phyloP scores from a whole-genome alignment of 2,113 vertebrate species.

The Pachycephala philippinensis region DNA sequence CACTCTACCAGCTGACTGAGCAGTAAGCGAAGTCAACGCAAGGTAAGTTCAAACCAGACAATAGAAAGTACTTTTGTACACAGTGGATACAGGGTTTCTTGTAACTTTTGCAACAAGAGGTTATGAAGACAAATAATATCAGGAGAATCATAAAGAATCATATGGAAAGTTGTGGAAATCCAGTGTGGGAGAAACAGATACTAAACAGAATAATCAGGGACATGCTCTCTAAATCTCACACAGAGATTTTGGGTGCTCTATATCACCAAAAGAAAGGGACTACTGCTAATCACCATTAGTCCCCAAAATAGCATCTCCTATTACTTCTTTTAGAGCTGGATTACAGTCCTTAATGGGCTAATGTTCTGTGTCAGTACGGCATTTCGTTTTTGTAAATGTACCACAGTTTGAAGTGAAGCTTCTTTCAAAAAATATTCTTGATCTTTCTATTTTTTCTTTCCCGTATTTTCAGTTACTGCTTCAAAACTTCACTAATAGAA shows the following conservation, averaged over 20 bases:
- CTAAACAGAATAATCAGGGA: background rate
- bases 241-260: background rate
- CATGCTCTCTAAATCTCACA: background rate
- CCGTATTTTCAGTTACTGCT: background rate
- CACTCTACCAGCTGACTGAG: background rate
- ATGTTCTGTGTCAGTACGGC: background rate
- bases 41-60: background rate
- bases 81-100: background rate
- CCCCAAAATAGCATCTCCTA: background rate
- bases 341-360: background rate
- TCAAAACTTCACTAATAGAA: background rate
- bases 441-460: background rate
- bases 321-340: background rate
- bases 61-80: background rate
- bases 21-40: background rate
- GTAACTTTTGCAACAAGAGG: background rate
- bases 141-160: background rate
- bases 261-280: background rate
- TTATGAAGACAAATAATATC: background rate
- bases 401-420: background rate
- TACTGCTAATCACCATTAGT: background rate
- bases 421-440: background rate
- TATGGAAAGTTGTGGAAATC: background rate
- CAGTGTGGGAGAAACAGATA: background rate
- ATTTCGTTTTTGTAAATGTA: background rate